Evolutionary conservation across 2,888 invertebrate species (phyloP).

Genomic region (Drymonia ruficornis): DNA sequence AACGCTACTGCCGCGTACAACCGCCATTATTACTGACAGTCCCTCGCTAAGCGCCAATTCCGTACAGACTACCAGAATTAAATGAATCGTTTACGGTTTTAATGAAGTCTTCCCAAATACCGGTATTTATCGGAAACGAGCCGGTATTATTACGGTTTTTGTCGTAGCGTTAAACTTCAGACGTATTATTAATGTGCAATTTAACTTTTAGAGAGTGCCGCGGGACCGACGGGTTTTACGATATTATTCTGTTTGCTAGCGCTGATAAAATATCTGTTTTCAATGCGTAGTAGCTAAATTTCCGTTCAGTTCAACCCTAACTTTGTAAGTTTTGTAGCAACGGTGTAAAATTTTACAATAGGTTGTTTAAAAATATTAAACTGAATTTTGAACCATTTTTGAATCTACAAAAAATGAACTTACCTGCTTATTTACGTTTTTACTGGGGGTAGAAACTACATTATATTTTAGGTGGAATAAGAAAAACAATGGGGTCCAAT

Average conservation of each 20-base stretch:
- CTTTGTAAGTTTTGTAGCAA: too few relatives aligned
- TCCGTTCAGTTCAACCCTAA: too few relatives aligned
- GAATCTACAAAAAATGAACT: too few relatives aligned
- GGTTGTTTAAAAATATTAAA: too few relatives aligned
- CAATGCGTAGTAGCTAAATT: not conserved
- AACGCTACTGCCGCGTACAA: not conserved
- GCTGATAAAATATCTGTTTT: not conserved
- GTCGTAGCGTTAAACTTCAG: constrained; percentile 49
- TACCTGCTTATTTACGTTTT: too few relatives aligned
- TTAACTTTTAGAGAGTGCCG: constrained; percentile 51
- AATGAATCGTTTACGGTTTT: constrained; percentile 55
- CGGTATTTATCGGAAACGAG: constrained; percentile 58
- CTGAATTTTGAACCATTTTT: too few relatives aligned
- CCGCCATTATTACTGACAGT: not conserved
- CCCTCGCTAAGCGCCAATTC: constrained; percentile 40
- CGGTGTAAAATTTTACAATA: too few relatives aligned
- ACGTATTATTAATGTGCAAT: constrained; percentile 52
- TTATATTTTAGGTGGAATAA: too few relatives aligned
- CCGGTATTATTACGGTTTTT: constrained; percentile 42
- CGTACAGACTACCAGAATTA: constrained; percentile 46
- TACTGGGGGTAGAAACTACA: too few relatives aligned
- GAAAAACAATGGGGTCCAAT: too few relatives aligned
- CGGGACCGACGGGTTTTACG: constrained; percentile 4
- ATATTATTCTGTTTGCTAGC: not conserved
- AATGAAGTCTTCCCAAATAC: constrained; percentile 59